Conservation (phyloP, 1,140 invertebrate genomes). For the Penaeus vannamei region DNA sequence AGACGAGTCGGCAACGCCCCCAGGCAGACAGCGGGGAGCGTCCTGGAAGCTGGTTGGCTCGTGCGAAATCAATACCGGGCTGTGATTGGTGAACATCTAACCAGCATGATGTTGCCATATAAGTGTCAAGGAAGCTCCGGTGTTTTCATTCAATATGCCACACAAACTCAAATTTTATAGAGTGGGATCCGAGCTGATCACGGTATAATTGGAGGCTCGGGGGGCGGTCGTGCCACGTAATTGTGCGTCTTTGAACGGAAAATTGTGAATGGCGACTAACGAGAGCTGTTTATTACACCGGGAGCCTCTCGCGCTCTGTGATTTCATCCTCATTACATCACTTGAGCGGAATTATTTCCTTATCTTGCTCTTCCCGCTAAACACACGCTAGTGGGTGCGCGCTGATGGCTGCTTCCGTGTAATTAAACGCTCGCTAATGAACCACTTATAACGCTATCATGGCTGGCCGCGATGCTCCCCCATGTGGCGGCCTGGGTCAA, state of each 20-base stretch:
- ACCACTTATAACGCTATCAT: too few relatives aligned
- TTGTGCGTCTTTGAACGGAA: constrained; percentile 64
- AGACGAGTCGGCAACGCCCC: constrained; percentile 29
- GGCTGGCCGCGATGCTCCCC: too few relatives aligned
- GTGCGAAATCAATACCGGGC: constrained; percentile 34
- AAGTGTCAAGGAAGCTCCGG: background rate
- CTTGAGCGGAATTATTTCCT: constrained; percentile 55
- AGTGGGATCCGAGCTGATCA: constrained; percentile 58
- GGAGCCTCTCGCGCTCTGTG: constrained; percentile 28
- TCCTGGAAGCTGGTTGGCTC: constrained; percentile 28
- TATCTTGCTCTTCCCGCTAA: background rate
- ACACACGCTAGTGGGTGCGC: too few relatives aligned
- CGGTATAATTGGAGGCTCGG: constrained; percentile 59
- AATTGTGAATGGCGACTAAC: constrained; percentile 64
- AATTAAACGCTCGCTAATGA: too few relatives aligned
- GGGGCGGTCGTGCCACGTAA: constrained; percentile 49
- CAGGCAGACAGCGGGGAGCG: constrained; percentile 39
- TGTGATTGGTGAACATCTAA: constrained; percentile 42
- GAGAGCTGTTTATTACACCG: constrained; percentile 58
- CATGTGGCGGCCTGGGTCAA: too few relatives aligned
- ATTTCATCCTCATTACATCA: constrained; percentile 52
- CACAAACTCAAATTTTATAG: constrained; percentile 62
- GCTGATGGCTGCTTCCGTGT: too few relatives aligned
- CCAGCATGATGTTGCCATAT: constrained; percentile 52
- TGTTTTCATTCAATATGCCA: constrained; percentile 64